These are phyloP conservation scores for Coregonus suidteri DNA, from an alignment of 2,797 vertebrate genomes.

Conservation along the genomic window DNA sequence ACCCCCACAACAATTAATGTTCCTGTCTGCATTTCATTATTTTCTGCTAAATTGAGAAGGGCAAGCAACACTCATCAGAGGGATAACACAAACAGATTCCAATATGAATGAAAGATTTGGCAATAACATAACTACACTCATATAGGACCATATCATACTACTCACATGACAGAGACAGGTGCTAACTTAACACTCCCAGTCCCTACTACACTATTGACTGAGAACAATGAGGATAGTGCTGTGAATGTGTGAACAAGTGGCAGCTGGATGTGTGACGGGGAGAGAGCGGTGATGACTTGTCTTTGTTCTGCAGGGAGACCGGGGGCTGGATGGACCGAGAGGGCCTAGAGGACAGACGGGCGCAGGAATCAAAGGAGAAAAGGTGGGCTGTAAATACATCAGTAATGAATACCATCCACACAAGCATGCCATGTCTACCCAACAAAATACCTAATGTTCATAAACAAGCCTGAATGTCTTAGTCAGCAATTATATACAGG, in stretches of 20 bases:
- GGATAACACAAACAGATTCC: not conserved
- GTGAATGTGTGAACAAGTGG: conserved; percentile 38
- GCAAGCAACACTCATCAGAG: not conserved
- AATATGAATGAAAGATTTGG: not conserved
- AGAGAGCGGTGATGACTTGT: conserved; percentile 41
- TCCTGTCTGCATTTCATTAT: conserved; percentile 27
- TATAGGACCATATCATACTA: not conserved
- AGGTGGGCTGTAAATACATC: conserved; percentile 78
- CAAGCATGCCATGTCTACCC: conserved; percentile 36
- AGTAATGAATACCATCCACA: conserved; percentile 48
- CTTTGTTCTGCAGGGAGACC: conserved; percentile 80
- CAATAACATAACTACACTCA: conserved; percentile 32
- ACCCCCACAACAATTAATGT: not conserved
- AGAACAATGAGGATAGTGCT: conserved; percentile 50
- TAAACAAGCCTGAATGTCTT: conserved; percentile 39
- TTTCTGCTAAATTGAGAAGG: conserved; percentile 12
- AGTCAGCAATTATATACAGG: conserved; percentile 27
- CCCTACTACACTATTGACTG: conserved; percentile 16
- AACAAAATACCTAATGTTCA: conserved; percentile 60
- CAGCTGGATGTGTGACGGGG: conserved; percentile 39
- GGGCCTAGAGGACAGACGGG: conserved; percentile 83
- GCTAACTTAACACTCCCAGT: conserved; percentile 43
- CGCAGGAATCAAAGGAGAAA: conserved; percentile 86
- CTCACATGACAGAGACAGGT: conserved; percentile 40
- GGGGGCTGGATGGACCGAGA: conserved; percentile 83